A percentile compares a stretch with the other conserved stretches of the same genome.
Evolutionary conservation across 2,797 vertebrate genomes (phyloP).

Genomic region (Ibycter americanus): DNA sequence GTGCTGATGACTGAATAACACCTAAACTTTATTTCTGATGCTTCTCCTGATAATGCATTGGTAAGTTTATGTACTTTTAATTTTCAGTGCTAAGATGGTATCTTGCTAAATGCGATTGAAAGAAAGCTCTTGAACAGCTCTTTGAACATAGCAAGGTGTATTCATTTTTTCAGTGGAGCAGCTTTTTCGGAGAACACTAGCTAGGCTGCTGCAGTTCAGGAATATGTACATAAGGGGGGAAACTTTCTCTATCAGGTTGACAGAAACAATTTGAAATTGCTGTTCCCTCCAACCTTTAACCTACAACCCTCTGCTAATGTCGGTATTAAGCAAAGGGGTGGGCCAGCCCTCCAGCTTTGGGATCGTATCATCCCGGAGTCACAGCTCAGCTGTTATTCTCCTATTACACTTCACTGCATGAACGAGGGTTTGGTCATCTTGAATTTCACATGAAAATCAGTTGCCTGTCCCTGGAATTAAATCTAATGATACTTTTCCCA

Average conservation of each 20-base stretch:
- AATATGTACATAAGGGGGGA: not conserved
- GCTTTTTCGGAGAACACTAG: not conserved
- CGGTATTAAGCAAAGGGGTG: not conserved
- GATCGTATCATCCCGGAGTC: not conserved
- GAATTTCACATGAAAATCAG: slow-evolving; percentile 8
- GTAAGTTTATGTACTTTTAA: slow-evolving; percentile 67
- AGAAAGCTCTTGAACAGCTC: not conserved
- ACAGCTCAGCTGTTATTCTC: not conserved
- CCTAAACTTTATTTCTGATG: not conserved
- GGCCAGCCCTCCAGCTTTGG: not conserved
- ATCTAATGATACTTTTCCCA: not conserved
- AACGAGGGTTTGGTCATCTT: not conserved
- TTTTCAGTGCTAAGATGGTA: slow-evolving; percentile 2
- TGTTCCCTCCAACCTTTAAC: not conserved
- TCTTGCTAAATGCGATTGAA: not conserved
- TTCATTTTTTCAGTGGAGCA: not conserved
- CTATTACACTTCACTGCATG: not conserved
- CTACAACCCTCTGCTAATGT: not conserved
- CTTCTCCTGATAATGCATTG: not conserved
- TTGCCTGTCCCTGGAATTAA: not conserved
- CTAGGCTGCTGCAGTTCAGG: not conserved
- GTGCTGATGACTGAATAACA: slow-evolving; percentile 6
- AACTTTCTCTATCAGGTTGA: not conserved
- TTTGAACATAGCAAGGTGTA: not conserved
- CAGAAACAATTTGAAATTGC: not conserved